Percentiles rank a stretch among this genome's conserved stretches.
These are phyloP conservation scores for Drosophila dives DNA, from an alignment of 2,888 invertebrate genomes.

Conservation along the genomic window DNA sequence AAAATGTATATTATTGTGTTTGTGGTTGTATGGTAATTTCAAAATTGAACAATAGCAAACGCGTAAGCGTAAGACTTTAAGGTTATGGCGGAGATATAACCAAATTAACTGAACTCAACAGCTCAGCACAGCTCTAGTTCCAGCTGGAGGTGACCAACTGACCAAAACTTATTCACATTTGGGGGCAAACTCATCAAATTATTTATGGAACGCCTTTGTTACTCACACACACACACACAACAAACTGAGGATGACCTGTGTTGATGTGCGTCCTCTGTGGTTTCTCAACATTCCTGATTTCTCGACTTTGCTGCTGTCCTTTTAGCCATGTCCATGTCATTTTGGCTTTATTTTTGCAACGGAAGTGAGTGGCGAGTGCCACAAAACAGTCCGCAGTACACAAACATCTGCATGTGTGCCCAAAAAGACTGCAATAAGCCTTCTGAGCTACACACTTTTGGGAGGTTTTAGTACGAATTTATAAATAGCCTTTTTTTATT, in stretches of 20 bases:
- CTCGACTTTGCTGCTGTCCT: conserved; percentile 31
- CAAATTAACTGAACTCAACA: conserved; percentile 40
- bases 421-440: conserved; percentile 17
- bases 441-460: not conserved
- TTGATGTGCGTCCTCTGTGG: conserved; percentile 71
- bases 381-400: conserved; percentile 44
- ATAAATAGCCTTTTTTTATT: not conserved
- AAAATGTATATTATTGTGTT: conserved; percentile 3
- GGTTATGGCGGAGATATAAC: conserved; percentile 61
- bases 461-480: not conserved
- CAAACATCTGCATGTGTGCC: conserved; percentile 21
- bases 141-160: conserved; percentile 55
- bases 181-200: conserved; percentile 68
- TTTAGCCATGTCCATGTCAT: conserved; percentile 53
- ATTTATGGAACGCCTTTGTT: conserved; percentile 69
- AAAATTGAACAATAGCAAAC: conserved; percentile 65
- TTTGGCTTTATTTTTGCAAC: conserved; percentile 61
- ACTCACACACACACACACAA: conserved; percentile 16
- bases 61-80: conserved; percentile 51
- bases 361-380: conserved; percentile 57
- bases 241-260: conserved; percentile 35
- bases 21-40: conserved; percentile 66
- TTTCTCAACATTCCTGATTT: conserved; percentile 36
- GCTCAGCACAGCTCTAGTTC: conserved; percentile 7
- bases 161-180: conserved; percentile 65